These are phyloP conservation scores for Callipepla squamata DNA, from an alignment of 2,113 vertebrate species.

Conservation along the genomic window DNA sequence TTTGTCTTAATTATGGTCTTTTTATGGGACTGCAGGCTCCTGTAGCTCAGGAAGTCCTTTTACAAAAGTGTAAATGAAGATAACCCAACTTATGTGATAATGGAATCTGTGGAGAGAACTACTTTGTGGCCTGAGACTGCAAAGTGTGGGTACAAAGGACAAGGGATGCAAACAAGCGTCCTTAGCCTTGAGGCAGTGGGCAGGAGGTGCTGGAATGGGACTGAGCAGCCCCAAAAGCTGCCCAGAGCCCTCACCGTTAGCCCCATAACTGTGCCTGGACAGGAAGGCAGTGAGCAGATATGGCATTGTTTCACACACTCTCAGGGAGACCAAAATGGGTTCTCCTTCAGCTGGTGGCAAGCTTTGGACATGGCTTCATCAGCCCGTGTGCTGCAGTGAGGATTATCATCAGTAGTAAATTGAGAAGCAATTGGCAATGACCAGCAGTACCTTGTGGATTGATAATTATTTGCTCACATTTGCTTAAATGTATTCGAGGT, in stretches of 20 bases:
- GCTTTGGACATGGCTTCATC: neutral
- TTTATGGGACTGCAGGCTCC: neutral
- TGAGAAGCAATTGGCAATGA: neutral
- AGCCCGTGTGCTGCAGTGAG: neutral
- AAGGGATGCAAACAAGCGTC: fast-evolving
- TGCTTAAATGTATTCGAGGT: neutral
- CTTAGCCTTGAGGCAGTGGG: neutral
- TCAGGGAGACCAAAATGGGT: neutral
- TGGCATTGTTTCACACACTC: neutral
- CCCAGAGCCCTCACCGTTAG: neutral
- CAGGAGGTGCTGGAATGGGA: neutral
- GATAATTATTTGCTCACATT: neutral
- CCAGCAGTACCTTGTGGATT: neutral
- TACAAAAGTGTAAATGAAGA: neutral
- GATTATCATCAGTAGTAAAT: neutral
- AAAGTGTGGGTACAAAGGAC: neutral
- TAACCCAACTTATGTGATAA: neutral
- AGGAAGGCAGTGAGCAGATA: neutral
- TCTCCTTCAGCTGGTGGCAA: neutral
- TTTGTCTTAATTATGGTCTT: neutral
- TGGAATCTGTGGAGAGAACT: fast-evolving
- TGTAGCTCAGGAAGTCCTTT: neutral
- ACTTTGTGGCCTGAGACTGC: neutral
- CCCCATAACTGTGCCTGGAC: fast-evolving
- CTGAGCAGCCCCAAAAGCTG: neutral